phyloP scores from a whole-genome alignment of 92 coral and sea anemone genomes.

The Epizoanthus rinbou region DNA sequence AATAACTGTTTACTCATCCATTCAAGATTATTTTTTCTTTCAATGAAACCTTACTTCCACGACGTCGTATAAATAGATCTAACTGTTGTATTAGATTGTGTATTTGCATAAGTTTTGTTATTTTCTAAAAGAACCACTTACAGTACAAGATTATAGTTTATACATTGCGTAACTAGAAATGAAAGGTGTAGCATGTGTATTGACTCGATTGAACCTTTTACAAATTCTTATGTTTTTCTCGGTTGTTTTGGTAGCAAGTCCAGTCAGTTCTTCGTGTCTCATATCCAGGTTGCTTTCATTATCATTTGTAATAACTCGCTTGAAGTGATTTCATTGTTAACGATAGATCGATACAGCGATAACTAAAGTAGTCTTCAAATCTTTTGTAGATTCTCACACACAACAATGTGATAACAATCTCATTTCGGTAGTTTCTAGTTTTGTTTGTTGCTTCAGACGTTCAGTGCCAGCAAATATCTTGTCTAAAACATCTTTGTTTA shows the following conservation, averaged over 20 bases:
- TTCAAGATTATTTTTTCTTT: conserved; percentile 21
- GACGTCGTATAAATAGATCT: conserved; percentile 25
- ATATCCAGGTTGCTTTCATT: not conserved
- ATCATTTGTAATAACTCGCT: conserved; percentile 22
- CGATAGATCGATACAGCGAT: not conserved
- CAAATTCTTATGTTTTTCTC: not conserved
- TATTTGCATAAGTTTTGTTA: conserved; percentile 38
- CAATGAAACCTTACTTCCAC: conserved; percentile 35
- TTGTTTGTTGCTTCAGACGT: not conserved
- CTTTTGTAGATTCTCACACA: not conserved
- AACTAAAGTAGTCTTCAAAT: not conserved
- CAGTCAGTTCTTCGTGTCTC: conserved; percentile 1
- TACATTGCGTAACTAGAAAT: conserved; percentile 10
- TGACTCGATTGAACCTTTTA: not conserved
- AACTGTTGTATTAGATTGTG: conserved; percentile 29
- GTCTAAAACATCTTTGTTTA: not conserved
- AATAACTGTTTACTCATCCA: conserved; percentile 47
- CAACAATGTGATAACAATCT: conserved; percentile 8
- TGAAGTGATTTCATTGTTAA: conserved; percentile 3
- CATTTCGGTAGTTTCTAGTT: not conserved
- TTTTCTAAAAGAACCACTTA: conserved; percentile 35
- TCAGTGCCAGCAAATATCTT: not conserved
- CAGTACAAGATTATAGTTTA: not conserved
- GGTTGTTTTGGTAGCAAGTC: not conserved
- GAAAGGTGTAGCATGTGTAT: not conserved